Evolutionary conservation across 2,113 vertebrate genomes (phyloP).

Genomic region (Eira barbara): DNA sequence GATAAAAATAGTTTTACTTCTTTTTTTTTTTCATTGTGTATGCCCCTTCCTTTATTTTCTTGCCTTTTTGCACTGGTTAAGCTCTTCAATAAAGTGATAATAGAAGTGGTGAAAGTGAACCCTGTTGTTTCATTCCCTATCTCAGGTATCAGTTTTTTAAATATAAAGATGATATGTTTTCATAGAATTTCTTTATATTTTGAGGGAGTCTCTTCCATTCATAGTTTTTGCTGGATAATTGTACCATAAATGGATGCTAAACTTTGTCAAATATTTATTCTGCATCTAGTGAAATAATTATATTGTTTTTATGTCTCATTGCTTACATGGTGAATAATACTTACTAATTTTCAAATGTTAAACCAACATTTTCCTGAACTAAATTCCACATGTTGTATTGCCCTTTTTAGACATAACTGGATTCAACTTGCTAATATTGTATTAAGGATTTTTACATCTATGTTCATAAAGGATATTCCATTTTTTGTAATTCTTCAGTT

Average conservation of each 20-base stretch:
- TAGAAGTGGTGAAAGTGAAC: not conserved
- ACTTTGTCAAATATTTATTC: not conserved
- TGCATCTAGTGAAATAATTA: not conserved
- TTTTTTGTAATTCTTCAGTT: not conserved
- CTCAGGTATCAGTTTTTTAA: not conserved
- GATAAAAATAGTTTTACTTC: not conserved
- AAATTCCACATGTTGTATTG: not conserved
- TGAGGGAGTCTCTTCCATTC: not conserved
- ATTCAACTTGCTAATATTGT: not conserved
- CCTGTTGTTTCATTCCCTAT: not conserved
- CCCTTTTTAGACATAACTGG: not conserved
- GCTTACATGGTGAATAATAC: not conserved
- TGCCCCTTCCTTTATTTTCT: not conserved
- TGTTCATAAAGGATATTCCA: not conserved
- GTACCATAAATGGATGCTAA: not conserved
- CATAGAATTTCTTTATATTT: not conserved
- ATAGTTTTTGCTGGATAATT: not conserved
- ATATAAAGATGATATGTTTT: not conserved
- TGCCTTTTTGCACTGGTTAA: not conserved
- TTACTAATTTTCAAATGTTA: not conserved
- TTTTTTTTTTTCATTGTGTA: not conserved
- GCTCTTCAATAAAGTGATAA: not conserved
- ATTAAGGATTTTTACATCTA: not conserved
- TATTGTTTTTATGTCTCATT: not conserved
- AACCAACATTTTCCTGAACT: not conserved